Percentiles rank a stretch among this genome's conserved stretches.
These are phyloP conservation scores for Synergus japonicus DNA, from an alignment of 2,888 invertebrate species.

Conservation along the genomic window DNA sequence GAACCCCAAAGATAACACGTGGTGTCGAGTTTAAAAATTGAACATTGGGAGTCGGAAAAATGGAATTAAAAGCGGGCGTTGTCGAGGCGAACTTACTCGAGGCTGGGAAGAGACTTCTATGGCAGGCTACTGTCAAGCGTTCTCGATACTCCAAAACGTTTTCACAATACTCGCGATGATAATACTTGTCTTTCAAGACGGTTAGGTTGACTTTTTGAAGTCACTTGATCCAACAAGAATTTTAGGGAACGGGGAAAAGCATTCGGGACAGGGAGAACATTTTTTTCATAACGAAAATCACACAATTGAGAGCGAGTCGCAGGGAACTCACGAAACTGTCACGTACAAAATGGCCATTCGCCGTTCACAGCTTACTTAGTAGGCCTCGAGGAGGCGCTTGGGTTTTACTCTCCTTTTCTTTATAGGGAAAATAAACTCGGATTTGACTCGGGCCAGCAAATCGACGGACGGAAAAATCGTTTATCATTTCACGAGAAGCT, in stretches of 20 bases:
- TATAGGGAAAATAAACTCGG: background rate
- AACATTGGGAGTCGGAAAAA: background rate
- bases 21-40: background rate
- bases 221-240: background rate
- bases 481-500: background rate
- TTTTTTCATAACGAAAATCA: conserved; percentile 7
- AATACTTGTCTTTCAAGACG: background rate
- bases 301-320: conserved; percentile 39
- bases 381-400: conserved; percentile 48
- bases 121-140: conserved; percentile 46
- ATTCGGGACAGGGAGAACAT: conserved; percentile 2
- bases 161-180: conserved; percentile 18
- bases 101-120: conserved; percentile 41
- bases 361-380: conserved; percentile 51
- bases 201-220: background rate
- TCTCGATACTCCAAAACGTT: conserved; percentile 41
- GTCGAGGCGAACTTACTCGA: conserved; percentile 44
- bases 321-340: conserved; percentile 52
- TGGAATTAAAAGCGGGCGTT: conserved; percentile 28
- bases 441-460: background rate
- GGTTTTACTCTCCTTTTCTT: conserved; percentile 4
- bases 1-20: conserved; percentile 23
- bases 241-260: background rate
- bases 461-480: conserved; percentile 2
- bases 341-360: conserved; percentile 58